Evolutionary conservation across 2,797 vertebrate species (phyloP), one percentile per base, ranked within the genome.

Genomic region (Rhinophrynus dorsalis): DNA sequence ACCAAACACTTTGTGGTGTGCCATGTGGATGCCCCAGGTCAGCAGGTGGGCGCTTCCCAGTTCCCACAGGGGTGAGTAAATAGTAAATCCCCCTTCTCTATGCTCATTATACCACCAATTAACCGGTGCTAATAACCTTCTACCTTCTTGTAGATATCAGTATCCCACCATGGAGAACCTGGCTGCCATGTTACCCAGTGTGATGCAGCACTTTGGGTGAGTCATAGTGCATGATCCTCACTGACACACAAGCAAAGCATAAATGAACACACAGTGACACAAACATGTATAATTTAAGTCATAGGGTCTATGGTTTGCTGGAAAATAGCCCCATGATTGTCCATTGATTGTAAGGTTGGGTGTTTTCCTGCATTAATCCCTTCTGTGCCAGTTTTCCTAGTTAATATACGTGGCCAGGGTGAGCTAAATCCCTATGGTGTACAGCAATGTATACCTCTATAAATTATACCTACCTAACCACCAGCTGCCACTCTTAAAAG

Each of bases 81-180:
- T n/a, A n/a, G 17, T 3, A 11, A 40, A 29, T 18, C 8, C n/a
- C 8, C 17, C 12, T 9, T 6, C 27, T 2, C 11, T 33, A 6
- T 27, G 13, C 10, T 29, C n/a, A 32, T 18, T 54, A 13, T 18
- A 44, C 20, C 8, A 44, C 15, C n/a, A 20, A 12, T 18, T 2
- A 45, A 12, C 21, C 3, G 6, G 4, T 6, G 4, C 3, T 32
- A 3, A 3, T 33, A n/a, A 20, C 15, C n/a, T 10, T 1, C n/a
- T 21, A 23, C 40, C 35, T 57, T 0, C 2, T 2, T 15, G 1
- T 81, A 98, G 97, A 78, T 98, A 97, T 85, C 95, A 97, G 88
- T 99, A 95, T 63, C 97, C 96, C 2, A 96, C 95, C 44, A 98
- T 98, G 97, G 96, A 99, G 80, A 94, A 98, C 82, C 74, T 99